Base-by-base conservation (phyloP, 2,888 invertebrate genomes). In the Ectropis crepuscularia region DNA sequence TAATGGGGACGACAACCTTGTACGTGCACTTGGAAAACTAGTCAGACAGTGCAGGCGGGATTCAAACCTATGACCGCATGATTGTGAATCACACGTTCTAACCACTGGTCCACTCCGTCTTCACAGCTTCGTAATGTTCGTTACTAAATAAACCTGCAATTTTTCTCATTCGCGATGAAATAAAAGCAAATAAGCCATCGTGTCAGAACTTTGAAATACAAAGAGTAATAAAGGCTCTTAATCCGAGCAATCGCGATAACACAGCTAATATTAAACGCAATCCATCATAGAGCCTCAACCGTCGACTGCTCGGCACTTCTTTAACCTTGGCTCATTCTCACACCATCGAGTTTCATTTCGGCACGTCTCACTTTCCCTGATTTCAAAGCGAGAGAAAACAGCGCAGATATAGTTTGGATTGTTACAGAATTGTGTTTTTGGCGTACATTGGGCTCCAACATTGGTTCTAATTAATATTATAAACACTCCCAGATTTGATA, bases 401-500 rank as follows among this genome's bases (percentile, higher is more conserved):
- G 10, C 6, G 9, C 8, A 41, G 2, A 39, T 16, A 10, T n/a
- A 10, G n/a, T 41, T 12, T 39, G 10, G 39, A 16, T 10, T 10
- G 41, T 7, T 9, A 16, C 6, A 16, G 51, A 51, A 51, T 41
- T 2, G 10, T 10, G 16, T 16, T 37, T 5, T 6, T 41, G 28
- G 7, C 28, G 8, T 28, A 16, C 41, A 41, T 51, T 28, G 8
- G n/a, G 10, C 46, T 47, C 39, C 11, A 38, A 54, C 53, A 57
- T 41, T 46, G 57, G 16, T 38, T 50, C 63, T 68, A 65, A 70
- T 66, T 68, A 68, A 70, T 66, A 68, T 64, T 58, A 68, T 68
- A 70, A 70, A 68, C 66, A 68, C 47, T 55, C 61, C 28, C 65
- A 61, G 65, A 68, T 70, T 70, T 66, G 65, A 70, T 66, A 64